phyloP scores from a whole-genome alignment of 2,797 vertebrate species.

The Lagocephalus sceleratus region DNA sequence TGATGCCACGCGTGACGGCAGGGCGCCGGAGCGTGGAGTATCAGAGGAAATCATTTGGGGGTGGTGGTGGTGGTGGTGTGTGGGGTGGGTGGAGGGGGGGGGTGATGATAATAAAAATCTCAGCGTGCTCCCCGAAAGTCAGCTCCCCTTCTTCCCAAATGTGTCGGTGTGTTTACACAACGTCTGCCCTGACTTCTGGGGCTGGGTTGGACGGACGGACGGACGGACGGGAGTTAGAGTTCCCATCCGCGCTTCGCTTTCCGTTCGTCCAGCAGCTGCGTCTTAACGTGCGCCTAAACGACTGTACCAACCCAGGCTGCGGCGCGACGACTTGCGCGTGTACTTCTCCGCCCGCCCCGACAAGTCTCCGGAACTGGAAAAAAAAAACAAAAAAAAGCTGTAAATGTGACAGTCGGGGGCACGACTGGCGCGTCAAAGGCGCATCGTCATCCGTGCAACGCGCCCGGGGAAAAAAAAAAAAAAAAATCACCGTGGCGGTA shows the following conservation, averaged over 20 bases:
- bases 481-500: conserved; percentile 1
- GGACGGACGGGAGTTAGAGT: too few relatives aligned
- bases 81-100: too few relatives aligned
- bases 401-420: background rate
- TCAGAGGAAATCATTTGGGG: background rate
- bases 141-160: background rate
- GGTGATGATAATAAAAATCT: background rate
- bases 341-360: conserved; percentile 27
- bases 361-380: conserved; percentile 11
- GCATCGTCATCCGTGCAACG: background rate
- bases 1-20: conserved; percentile 26
- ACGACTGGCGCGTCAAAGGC: background rate
- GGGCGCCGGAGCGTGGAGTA: conserved; percentile 24
- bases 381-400: too few relatives aligned
- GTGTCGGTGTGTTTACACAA: conserved; percentile 37
- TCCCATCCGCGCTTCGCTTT: too few relatives aligned
- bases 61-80: too few relatives aligned
- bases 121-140: conserved; percentile 21
- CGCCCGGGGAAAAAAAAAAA: too few relatives aligned
- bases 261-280: background rate
- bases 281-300: conserved; percentile 15
- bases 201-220: too few relatives aligned
- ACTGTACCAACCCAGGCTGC: conserved; percentile 7
- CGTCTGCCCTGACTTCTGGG: conserved; percentile 28
- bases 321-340: conserved; percentile 13